Conservation (phyloP, 2,888 invertebrate genomes). For the Eupithecia dodoneata region DNA sequence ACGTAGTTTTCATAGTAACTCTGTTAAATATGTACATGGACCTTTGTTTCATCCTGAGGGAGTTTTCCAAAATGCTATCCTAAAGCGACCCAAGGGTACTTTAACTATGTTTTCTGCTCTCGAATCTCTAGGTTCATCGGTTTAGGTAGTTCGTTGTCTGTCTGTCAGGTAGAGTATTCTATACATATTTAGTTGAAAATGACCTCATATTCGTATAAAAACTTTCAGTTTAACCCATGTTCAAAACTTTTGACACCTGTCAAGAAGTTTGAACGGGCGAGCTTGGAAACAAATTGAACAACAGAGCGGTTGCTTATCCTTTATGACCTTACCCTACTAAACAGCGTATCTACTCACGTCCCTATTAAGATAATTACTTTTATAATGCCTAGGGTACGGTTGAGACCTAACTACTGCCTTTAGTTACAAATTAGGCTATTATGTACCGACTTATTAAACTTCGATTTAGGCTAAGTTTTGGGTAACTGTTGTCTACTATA, state of each 20-base stretch:
- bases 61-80: constrained; percentile 3
- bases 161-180: background rate
- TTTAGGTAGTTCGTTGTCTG: background rate
- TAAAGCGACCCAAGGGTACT: background rate
- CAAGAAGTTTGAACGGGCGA: constrained; percentile 10
- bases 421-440: background rate
- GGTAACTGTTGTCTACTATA: background rate
- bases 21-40: background rate
- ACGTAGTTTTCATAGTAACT: background rate
- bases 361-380: background rate
- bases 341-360: background rate
- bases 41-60: background rate
- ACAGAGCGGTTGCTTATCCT: background rate
- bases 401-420: background rate
- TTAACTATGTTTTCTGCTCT: background rate
- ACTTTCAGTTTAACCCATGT: background rate
- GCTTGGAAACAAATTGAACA: constrained; percentile 1
- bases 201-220: background rate
- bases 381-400: background rate
- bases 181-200: background rate
- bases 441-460: background rate
- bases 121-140: constrained; percentile 8
- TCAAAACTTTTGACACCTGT: constrained; percentile 13
- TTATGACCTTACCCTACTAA: background rate
- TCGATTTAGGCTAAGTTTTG: background rate